These are phyloP conservation scores for Pandion haliaetus DNA, from an alignment of 2,113 vertebrate species.

Conservation along the genomic window DNA sequence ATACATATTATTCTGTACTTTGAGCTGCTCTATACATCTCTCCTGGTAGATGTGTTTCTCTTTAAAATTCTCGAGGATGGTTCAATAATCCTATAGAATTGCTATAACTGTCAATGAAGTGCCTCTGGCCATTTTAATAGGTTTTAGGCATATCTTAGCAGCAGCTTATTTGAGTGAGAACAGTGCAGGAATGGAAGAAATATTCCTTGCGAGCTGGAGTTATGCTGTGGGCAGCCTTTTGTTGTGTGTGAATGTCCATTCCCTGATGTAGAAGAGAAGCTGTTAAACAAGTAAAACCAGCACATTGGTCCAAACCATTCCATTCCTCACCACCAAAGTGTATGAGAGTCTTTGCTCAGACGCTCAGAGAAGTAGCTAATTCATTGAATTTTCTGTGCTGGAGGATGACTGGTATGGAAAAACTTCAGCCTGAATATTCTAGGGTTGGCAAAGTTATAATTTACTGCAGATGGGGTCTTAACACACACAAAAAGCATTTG, in stretches of 20 bases:
- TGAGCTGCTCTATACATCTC: background rate
- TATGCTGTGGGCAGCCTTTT: background rate
- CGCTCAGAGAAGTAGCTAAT: background rate
- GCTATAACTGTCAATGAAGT: background rate
- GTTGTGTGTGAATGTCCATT: background rate
- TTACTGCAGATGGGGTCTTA: background rate
- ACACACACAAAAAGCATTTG: background rate
- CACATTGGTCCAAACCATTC: background rate
- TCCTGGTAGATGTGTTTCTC: background rate
- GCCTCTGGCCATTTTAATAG: background rate
- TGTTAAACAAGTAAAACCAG: background rate
- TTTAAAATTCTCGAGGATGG: background rate
- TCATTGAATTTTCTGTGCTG: background rate
- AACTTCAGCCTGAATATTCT: background rate
- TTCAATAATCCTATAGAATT: constrained; percentile 10
- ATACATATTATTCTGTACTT: background rate
- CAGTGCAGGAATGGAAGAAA: background rate
- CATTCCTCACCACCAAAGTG: background rate
- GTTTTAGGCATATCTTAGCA: background rate
- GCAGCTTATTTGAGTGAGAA: background rate
- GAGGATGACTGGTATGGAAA: background rate
- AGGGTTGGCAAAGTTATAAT: background rate
- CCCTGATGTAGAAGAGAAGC: background rate
- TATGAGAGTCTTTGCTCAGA: background rate
- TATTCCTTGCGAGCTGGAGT: background rate